A percentile compares a stretch with the other conserved stretches of the same genome.
Evolutionary conservation across 1,140 invertebrate species (phyloP).

Genomic region (Carcinoscorpius rotundicauda): DNA sequence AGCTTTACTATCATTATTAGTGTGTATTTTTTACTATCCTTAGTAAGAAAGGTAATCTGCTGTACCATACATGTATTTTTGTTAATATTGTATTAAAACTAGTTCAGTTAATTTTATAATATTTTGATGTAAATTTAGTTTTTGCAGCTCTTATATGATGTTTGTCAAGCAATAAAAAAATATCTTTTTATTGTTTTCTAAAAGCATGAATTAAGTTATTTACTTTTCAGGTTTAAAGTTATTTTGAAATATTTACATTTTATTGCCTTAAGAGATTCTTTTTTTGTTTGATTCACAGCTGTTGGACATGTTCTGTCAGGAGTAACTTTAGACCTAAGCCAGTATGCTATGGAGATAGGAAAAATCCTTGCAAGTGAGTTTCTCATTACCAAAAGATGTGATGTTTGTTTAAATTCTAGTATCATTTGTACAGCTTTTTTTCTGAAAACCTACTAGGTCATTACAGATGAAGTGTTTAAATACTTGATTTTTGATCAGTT

Average conservation of each 20-base stretch:
- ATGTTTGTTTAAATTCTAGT: conserved; percentile 4
- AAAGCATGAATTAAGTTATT: too few relatives aligned
- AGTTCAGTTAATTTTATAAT: too few relatives aligned
- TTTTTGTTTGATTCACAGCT: conserved; percentile 32
- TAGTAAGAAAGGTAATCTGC: too few relatives aligned
- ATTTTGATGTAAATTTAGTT: too few relatives aligned
- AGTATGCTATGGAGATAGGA: conserved; percentile 61
- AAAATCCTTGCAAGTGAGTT: conserved; percentile 61
- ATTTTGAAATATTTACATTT: conserved; percentile 1
- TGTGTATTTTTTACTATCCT: too few relatives aligned
- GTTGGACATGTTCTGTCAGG: conserved; percentile 58
- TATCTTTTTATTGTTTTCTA: too few relatives aligned
- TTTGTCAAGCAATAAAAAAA: too few relatives aligned
- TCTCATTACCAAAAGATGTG: background rate
- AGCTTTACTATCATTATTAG: too few relatives aligned
- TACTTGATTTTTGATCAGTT: background rate
- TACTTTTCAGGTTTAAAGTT: background rate
- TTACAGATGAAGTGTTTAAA: background rate
- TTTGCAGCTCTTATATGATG: too few relatives aligned
- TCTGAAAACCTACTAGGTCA: too few relatives aligned
- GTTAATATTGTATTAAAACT: too few relatives aligned
- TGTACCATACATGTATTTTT: too few relatives aligned
- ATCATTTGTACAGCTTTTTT: conserved; percentile 11
- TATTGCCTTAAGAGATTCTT: conserved; percentile 2
- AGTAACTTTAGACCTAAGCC: conserved; percentile 62